Conservation (phyloP, 1,140 invertebrate genomes). For the Cherax quadricarinatus region DNA sequence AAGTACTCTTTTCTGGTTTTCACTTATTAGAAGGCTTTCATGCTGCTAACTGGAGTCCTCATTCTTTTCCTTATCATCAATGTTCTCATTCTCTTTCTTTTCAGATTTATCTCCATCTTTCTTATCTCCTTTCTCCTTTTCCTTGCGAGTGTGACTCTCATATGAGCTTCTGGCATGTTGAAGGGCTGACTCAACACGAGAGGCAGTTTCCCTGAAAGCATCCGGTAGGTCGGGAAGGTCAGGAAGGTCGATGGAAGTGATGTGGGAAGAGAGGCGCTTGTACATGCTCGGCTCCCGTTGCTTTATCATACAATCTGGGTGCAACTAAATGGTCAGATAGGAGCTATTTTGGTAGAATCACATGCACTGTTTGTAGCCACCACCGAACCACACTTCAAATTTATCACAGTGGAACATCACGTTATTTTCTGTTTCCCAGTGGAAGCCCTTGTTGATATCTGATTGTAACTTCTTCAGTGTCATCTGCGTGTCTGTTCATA, state of each 20-base stretch:
- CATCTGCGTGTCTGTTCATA: slow-evolving; percentile 78
- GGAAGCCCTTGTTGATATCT: background rate
- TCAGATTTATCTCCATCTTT: slow-evolving; percentile 3
- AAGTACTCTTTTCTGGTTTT: background rate
- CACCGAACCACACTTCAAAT: background rate
- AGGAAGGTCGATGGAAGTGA: slow-evolving; percentile 85
- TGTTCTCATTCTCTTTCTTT: slow-evolving; percentile 17
- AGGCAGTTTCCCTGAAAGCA: slow-evolving; percentile 83
- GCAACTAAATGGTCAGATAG: slow-evolving; percentile 70
- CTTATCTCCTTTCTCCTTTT: slow-evolving; percentile 34
- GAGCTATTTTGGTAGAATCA: slow-evolving; percentile 65
- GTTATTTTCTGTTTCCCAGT: too few species aligned
- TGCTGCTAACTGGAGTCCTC: background rate
- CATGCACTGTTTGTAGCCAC: slow-evolving; percentile 16
- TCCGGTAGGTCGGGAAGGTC: slow-evolving; percentile 86
- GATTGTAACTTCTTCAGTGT: background rate
- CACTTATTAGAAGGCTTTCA: background rate
- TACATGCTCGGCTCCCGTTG: slow-evolving; percentile 86
- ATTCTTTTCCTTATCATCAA: slow-evolving; percentile 9
- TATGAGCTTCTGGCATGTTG: slow-evolving; percentile 79
- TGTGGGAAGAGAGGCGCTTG: slow-evolving; percentile 90
- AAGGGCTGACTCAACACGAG: slow-evolving; percentile 89
- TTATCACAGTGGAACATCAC: too few species aligned
- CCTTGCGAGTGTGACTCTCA: slow-evolving; percentile 64
- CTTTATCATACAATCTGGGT: slow-evolving; percentile 76